Evolutionary conservation across 2,113 vertebrate genomes (phyloP).

Genomic region (Platysternon megacephalum): DNA sequence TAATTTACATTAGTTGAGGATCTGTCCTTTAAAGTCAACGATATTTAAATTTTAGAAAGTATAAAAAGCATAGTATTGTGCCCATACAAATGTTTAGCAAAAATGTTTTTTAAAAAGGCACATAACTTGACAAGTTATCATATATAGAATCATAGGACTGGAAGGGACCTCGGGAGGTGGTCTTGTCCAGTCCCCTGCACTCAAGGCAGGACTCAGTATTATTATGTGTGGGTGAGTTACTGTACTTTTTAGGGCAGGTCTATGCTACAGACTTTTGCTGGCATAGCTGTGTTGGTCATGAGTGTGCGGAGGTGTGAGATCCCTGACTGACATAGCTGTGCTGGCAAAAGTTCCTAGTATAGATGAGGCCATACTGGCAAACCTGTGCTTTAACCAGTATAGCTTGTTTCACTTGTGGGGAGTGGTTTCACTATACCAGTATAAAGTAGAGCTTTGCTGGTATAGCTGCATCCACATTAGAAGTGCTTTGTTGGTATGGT

Average conservation of each 20-base stretch:
- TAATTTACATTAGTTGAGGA: neutral
- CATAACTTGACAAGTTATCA: neutral
- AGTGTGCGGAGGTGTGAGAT: neutral
- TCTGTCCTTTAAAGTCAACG: neutral
- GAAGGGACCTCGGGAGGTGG: no score
- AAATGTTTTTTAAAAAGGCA: neutral
- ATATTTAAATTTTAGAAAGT: neutral
- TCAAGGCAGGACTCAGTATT: no score
- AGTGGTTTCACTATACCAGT: neutral
- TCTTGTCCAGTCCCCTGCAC: no score
- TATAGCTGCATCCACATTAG: neutral
- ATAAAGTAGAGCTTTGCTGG: neutral
- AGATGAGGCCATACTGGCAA: neutral
- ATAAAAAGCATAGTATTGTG: neutral
- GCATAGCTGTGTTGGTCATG: neutral
- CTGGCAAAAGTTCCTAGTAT: neutral
- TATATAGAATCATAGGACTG: neutral
- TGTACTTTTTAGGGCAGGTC: neutral
- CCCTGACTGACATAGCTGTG: neutral
- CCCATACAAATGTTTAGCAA: no score
- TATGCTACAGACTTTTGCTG: neutral
- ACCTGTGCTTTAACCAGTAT: neutral
- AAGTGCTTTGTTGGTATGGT: neutral
- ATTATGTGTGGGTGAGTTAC: neutral
- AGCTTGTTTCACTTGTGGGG: neutral